Evolutionary conservation across 2,113 vertebrate genomes (phyloP), one percentile per base, ranked within the genome.

Genomic region (Budorcas taxicolor): DNA sequence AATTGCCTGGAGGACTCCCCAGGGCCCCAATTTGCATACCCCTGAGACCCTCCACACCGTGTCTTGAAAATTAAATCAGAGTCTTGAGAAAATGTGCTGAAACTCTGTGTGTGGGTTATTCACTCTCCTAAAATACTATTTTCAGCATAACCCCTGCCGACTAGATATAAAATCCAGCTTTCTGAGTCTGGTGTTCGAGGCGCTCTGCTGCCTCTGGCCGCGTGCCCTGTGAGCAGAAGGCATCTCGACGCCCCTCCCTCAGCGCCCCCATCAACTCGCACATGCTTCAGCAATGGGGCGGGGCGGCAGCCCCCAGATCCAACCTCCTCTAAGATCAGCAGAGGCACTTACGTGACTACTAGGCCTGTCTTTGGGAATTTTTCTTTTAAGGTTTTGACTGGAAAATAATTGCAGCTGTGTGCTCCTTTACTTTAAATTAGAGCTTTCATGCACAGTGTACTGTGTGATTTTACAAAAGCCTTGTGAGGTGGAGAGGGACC

Each of bases 191-290:
- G 12, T 25, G 16, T 36, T 71, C 2, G 1, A 74, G 84, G 31
- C 3, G 7, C 10, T 81, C 47, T 83, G 23, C 43, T 47, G 82
- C 36, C 60, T 81, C 40, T 82, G 52, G 45, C 52, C 13, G 0
- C 36, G 0, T 10, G 15, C 9, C 3, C 47, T 31, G 31, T 21
- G 29, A 7, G 15, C 67, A 60, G 25, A 55, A 36, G 1, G 11
- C 17, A 4, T 57, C 21, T 9, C 21, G 8, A 9, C 2, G 5
- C 74, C 7, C 21, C 55, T 17, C 8, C 47, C 40, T 31, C 7
- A 16, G 23, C 40, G 2, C 25, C 6, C 47, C 19, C 33, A 21
- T 12, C 0, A n/a, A 19, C 80, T 40, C 2, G 0, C 55, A 33
- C 11, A 74, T 25, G 10, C 64, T 7, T 52, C 29, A 47, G 55